Conservation (phyloP, 2,797 vertebrate genomes). For the Rachycentron canadum region DNA sequence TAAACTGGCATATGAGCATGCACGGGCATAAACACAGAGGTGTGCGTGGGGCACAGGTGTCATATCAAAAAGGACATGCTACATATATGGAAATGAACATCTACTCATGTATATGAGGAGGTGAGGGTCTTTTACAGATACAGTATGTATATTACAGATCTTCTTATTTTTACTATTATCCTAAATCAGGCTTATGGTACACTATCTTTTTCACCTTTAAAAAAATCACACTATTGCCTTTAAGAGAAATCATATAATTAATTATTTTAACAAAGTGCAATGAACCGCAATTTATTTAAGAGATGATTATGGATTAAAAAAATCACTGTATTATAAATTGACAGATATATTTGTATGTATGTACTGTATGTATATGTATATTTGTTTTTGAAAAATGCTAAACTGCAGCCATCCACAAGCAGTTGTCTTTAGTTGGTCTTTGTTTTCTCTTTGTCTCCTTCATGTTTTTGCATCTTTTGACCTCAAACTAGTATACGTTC, state of each 20-base stretch:
- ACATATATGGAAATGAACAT: conserved; percentile 77
- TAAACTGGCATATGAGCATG: conserved; percentile 69
- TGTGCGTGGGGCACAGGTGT: conserved; percentile 57
- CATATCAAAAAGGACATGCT: conserved; percentile 78
- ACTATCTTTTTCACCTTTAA: conserved; percentile 86
- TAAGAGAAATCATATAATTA: conserved; percentile 85
- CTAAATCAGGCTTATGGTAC: conserved; percentile 87
- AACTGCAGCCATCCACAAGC: conserved; percentile 74
- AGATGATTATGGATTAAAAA: conserved; percentile 84
- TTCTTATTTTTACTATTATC: conserved; percentile 88
- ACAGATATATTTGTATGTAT: conserved; percentile 85
- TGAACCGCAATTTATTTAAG: conserved; percentile 88
- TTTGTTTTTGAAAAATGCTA: conserved; percentile 74
- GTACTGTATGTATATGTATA: conserved; percentile 81
- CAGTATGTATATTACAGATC: conserved; percentile 87
- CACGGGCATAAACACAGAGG: conserved; percentile 61
- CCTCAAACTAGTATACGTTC: conserved; percentile 61
- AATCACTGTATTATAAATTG: conserved; percentile 86
- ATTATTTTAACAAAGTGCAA: conserved; percentile 91
- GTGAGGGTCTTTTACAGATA: conserved; percentile 85
- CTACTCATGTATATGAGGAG: conserved; percentile 82
- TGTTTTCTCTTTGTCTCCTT: conserved; percentile 49
- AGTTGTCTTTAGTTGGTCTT: conserved; percentile 53
- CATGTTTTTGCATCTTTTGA: conserved; percentile 66
- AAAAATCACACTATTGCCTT: conserved; percentile 88